Conservation (phyloP, 1,140 invertebrate genomes). For the Drosophila triauraria region DNA sequence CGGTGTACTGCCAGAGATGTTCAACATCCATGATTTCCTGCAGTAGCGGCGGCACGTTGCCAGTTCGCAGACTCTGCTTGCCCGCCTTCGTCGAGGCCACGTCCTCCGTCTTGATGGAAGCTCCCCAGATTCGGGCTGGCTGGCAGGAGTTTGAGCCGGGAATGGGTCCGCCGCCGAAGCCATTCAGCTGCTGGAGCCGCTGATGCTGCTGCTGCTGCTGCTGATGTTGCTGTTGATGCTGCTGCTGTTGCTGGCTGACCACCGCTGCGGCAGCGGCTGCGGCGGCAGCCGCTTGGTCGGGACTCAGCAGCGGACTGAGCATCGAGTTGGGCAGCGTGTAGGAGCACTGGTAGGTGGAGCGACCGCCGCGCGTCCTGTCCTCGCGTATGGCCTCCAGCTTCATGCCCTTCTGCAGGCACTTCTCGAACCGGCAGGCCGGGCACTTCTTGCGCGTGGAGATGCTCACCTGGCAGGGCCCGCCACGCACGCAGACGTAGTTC, state of each 20-base stretch:
- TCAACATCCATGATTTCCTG: slow-evolving; percentile 97
- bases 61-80: slow-evolving; percentile 44
- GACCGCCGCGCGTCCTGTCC: slow-evolving; percentile 96
- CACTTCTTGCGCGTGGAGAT: slow-evolving; percentile 98
- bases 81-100: slow-evolving; percentile 27
- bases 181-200: slow-evolving; percentile 60
- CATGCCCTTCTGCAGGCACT: slow-evolving; percentile 98
- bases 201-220: slow-evolving; percentile 63
- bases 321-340: slow-evolving; percentile 92
- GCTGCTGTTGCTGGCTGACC: slow-evolving; percentile 43
- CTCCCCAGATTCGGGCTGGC: slow-evolving; percentile 67
- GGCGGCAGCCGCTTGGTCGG: slow-evolving; percentile 69
- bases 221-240: slow-evolving; percentile 36
- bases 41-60: slow-evolving; percentile 69
- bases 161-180: slow-evolving; percentile 48
- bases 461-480: slow-evolving; percentile 95
- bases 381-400: slow-evolving; percentile 98
- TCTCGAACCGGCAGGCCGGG: slow-evolving; percentile 98
- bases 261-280: slow-evolving; percentile 53
- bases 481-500: slow-evolving; percentile 97
- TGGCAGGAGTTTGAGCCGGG: slow-evolving; percentile 52
- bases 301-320: slow-evolving; percentile 79
- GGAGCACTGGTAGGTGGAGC: slow-evolving; percentile 97
- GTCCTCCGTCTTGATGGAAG: slow-evolving; percentile 69
- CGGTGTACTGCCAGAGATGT: slow-evolving; percentile 96